Percentiles rank a stretch among this genome's conserved stretches.
phyloP scores from a whole-genome alignment of 2,113 vertebrate species.

The Merops nubicus region DNA sequence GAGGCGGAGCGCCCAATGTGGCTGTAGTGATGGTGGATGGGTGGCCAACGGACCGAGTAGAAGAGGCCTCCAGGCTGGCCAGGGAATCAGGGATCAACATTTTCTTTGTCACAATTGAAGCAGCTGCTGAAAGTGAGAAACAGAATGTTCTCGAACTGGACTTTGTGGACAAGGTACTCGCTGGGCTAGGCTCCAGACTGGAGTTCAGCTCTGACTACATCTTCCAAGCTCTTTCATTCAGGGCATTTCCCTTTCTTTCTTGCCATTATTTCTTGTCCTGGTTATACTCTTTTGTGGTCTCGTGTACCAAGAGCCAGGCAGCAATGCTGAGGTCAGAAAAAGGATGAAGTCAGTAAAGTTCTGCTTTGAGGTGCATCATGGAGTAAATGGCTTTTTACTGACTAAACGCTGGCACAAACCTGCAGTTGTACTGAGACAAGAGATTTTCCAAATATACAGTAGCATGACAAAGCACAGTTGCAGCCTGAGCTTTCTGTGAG shows the following conservation, averaged over 20 bases:
- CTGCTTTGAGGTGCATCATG: neutral
- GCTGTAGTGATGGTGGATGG: slow-evolving; percentile 93
- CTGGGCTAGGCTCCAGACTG: neutral
- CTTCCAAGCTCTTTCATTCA: neutral
- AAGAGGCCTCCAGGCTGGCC: slow-evolving; percentile 90
- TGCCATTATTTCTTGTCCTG: neutral
- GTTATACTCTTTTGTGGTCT: neutral
- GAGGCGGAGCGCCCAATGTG: slow-evolving; percentile 90
- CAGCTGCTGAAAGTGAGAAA: slow-evolving; percentile 88
- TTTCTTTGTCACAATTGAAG: slow-evolving; percentile 97
- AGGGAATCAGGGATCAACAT: slow-evolving; percentile 97
- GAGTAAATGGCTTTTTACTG: neutral
- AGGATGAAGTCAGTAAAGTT: neutral
- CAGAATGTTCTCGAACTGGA: slow-evolving; percentile 85
- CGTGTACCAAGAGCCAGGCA: neutral
- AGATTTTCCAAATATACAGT: neutral
- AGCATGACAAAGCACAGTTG: neutral
- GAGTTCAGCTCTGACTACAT: neutral
- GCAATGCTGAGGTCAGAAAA: neutral
- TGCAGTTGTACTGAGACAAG: fast-evolving
- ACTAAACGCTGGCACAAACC: neutral
- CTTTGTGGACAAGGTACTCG: slow-evolving; percentile 94
- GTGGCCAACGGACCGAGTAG: slow-evolving; percentile 94
- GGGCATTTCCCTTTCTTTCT: neutral
- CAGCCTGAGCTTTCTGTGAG: neutral